Base-by-base conservation (phyloP, 2,888 invertebrate genomes). In the Callyntrura guangdongensis region DNA sequence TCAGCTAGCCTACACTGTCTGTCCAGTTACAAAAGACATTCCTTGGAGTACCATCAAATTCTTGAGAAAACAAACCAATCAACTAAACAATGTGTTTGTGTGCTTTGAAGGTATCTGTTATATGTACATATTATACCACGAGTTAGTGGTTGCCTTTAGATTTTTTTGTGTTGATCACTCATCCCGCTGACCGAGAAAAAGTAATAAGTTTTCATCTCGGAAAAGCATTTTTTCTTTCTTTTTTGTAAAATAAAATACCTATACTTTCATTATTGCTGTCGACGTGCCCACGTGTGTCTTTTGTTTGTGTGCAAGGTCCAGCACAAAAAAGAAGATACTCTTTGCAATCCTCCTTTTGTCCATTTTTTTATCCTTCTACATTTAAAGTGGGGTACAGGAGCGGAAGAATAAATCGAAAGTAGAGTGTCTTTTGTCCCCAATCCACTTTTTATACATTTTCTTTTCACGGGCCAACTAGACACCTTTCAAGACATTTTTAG, bases 31-130 rank as follows among this genome's bases (percentile, higher is more conserved):
- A 4, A 36, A 17, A 47, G 9, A 47, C 67, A 84, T 47, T 89
- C 82, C 82, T 69, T 17, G 20, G 88, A 88, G 88, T 72, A 59
- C 88, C 49, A 82, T 88, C 81, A 82, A 81, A 72, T 49, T 59
- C 72, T 12, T n/a, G 11, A 81, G 74, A 72, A 88, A 82, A 72
- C 82, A 72, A 88, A 88, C 82, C 88, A 88, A 82, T 88, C 88
- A 88, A 82, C 59, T 25, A n/a, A 22, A 27, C 27, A 45, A 17
- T 45, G 74, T 59, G 22, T 36, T 74, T 27, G 0, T 20, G 81
- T 81, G 72, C 5, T 36, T 2, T 12, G 8, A 67, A 11, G 1
- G 14, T 53, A 25, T 22, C 61, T 17, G 14, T 8, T 22, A 59
- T 17, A 17, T 14, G 59, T 3, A 25, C 64, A 64, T 64, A 11